A percentile compares a stretch with the other conserved stretches of the same genome.
These are phyloP conservation scores for Lasioglossum albipes DNA, from an alignment of 1,140 invertebrate genomes.

Conservation along the genomic window DNA sequence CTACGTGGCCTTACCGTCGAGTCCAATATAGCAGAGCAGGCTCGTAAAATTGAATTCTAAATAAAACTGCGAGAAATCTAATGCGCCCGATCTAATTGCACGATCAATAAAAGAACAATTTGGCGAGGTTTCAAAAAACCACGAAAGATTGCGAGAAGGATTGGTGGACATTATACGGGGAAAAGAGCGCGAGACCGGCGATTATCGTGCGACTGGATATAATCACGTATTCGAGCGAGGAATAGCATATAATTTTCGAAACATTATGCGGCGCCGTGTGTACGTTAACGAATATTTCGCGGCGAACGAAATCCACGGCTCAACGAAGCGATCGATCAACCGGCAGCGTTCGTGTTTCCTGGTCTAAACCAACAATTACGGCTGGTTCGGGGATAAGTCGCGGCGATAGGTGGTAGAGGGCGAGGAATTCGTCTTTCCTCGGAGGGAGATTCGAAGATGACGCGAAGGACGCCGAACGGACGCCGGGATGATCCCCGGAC, in stretches of 20 bases:
- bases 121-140: background rate
- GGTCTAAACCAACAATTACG: slow-evolving; percentile 56
- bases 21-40: no score
- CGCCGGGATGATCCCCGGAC: background rate
- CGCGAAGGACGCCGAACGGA: slow-evolving; percentile 16
- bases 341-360: slow-evolving; percentile 36
- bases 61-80: no score
- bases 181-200: background rate
- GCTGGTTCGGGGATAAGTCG: slow-evolving; percentile 45
- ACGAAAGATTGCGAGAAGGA: background rate
- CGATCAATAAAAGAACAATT: background rate
- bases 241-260: slow-evolving; percentile 28
- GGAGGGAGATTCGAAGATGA: slow-evolving; percentile 49
- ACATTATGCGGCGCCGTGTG: background rate
- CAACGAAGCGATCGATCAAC: slow-evolving; percentile 45
- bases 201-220: slow-evolving; percentile 2
- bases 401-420: slow-evolving; percentile 35
- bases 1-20: no score
- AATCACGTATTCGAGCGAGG: slow-evolving; percentile 3
- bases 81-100: background rate
- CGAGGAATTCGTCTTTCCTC: slow-evolving; percentile 58
- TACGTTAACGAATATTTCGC: slow-evolving; percentile 19
- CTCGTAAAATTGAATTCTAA: no score
- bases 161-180: background rate
- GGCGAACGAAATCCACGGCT: slow-evolving; percentile 23